phyloP scores from a whole-genome alignment of 1,140 invertebrate species.

The Calycopis cecrops region DNA sequence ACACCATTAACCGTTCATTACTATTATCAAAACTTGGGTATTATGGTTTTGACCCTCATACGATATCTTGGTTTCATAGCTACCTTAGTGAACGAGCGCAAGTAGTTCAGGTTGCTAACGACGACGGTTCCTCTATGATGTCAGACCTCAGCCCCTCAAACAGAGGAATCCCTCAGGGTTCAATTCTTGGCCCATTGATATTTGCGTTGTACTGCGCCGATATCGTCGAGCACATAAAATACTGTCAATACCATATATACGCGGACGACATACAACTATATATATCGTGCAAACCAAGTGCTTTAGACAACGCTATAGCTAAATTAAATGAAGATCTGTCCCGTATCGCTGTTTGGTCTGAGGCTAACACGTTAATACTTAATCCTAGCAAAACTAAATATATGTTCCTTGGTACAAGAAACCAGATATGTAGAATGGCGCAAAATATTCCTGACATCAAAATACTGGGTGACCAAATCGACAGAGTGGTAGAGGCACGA shows the following conservation, averaged over 20 bases:
- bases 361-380: conserved; percentile 3
- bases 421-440: conserved; percentile 1
- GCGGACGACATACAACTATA: background rate
- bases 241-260: background rate
- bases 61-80: too few relatives aligned
- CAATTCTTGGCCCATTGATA: too few relatives aligned
- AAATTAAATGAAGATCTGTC: conserved; percentile 1
- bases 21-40: too few relatives aligned
- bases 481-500: background rate
- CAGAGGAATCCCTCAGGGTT: too few relatives aligned
- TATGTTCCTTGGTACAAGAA: background rate
- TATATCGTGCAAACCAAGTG: background rate
- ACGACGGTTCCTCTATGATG: too few relatives aligned
- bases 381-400: background rate
- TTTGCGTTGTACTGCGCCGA: too few relatives aligned
- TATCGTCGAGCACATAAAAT: too few relatives aligned
- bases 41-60: too few relatives aligned
- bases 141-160: too few relatives aligned
- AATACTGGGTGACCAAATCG: background rate
- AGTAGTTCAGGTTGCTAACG: too few relatives aligned
- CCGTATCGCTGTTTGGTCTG: conserved; percentile 4
- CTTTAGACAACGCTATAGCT: background rate
- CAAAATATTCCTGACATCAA: background rate
- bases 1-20: too few relatives aligned
- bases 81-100: too few relatives aligned